These are phyloP conservation scores for Hyla sarda DNA, from an alignment of 2,113 vertebrate genomes.

Conservation along the genomic window DNA sequence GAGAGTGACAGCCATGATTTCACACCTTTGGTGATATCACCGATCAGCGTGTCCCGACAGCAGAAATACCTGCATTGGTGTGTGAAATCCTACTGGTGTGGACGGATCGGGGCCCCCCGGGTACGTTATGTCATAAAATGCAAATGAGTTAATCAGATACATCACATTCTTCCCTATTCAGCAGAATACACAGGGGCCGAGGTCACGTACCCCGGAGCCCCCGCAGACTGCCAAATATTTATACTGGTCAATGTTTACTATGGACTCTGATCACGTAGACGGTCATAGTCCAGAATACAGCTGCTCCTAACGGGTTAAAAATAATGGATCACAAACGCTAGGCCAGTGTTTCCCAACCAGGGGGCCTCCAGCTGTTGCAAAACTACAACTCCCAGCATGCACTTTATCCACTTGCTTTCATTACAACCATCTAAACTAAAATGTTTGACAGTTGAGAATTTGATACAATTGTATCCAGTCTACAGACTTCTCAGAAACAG, in stretches of 20 bases:
- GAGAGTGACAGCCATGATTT: background rate
- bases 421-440: no score
- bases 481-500: no score
- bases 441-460: no score
- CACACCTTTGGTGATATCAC: background rate
- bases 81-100: background rate
- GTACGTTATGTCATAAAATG: background rate
- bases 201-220: background rate
- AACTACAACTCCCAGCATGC: no score
- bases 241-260: conserved; percentile 26
- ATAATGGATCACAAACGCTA: no score
- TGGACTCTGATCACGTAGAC: background rate
- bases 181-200: background rate
- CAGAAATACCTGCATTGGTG: background rate
- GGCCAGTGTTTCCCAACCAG: no score
- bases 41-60: background rate
- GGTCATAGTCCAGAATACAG: background rate
- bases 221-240: conserved; percentile 29
- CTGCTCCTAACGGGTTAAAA: background rate
- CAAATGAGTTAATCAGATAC: background rate
- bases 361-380: no score
- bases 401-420: no score
- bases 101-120: background rate
- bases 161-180: background rate
- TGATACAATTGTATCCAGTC: no score